phyloP scores from a whole-genome alignment of 2,888 invertebrate species.

The Drosophila acutilabella region DNA sequence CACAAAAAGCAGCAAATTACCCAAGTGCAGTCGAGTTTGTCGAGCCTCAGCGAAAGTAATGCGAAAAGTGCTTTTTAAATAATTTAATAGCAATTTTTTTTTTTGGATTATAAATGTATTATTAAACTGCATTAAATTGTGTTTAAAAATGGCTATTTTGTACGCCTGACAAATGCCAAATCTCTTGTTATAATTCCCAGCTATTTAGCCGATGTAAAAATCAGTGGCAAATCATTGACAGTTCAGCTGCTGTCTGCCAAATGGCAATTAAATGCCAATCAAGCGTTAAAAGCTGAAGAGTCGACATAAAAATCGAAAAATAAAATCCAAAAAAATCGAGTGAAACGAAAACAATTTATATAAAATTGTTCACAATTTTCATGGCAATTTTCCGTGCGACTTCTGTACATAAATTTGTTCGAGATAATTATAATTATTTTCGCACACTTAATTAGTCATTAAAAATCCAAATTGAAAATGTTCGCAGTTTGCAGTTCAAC shows the following conservation, averaged over 20 bases:
- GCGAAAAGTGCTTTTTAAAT: constrained; percentile 29
- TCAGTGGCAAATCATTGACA: constrained; percentile 40
- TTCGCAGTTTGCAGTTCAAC: constrained; percentile 42
- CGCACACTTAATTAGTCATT: constrained; percentile 82
- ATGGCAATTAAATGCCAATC: constrained; percentile 78
- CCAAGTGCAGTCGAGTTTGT: constrained; percentile 7
- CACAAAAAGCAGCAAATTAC: constrained; percentile 42
- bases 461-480: constrained; percentile 77
- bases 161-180: constrained; percentile 16
- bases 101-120: neutral
- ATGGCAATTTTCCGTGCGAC: constrained; percentile 51
- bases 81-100: constrained; percentile 12
- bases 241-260: constrained; percentile 57
- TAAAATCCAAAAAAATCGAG: constrained; percentile 4
- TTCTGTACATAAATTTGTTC: constrained; percentile 51
- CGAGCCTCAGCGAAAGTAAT: constrained; percentile 1
- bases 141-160: constrained; percentile 20
- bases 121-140: constrained; percentile 16
- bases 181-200: constrained; percentile 31
- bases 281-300: constrained; percentile 67
- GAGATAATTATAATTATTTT: constrained; percentile 78
- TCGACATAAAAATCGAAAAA: constrained; percentile 39
- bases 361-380: constrained; percentile 55
- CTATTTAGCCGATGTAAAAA: constrained; percentile 36
- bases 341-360: constrained; percentile 24